These are phyloP conservation scores for Anaspis maculata DNA, from an alignment of 2,888 invertebrate genomes.

Conservation along the genomic window DNA sequence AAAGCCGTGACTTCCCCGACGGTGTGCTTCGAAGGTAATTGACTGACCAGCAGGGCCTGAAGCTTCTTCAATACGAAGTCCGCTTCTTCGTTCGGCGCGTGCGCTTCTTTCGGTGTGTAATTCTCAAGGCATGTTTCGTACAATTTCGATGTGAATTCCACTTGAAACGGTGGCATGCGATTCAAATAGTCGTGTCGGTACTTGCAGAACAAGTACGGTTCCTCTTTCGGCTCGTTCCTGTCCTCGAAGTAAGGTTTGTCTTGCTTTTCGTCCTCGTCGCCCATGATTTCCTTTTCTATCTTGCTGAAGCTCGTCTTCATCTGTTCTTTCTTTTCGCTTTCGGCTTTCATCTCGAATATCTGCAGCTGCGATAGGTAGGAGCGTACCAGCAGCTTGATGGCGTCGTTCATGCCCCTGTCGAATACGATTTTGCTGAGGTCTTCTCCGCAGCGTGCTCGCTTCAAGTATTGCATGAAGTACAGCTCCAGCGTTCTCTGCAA, in stretches of 20 bases:
- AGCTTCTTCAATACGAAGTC: slow-evolving; percentile 38
- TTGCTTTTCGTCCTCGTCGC: slow-evolving; percentile 24
- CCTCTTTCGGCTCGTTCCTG: slow-evolving; percentile 18
- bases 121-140: slow-evolving; percentile 30
- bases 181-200: slow-evolving; percentile 44
- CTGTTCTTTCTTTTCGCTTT: slow-evolving; percentile 11
- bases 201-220: slow-evolving; percentile 41
- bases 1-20: slow-evolving; percentile 55
- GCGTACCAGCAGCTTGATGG: slow-evolving; percentile 53
- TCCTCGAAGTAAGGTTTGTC: slow-evolving; percentile 16
- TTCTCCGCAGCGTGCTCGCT: slow-evolving; percentile 31
- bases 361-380: slow-evolving; percentile 48
- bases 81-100: slow-evolving; percentile 24
- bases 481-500: slow-evolving; percentile 46
- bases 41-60: slow-evolving; percentile 52
- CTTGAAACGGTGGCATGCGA: slow-evolving; percentile 45
- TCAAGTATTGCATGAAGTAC: slow-evolving; percentile 40
- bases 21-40: slow-evolving; percentile 47
- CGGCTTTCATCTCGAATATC: slow-evolving; percentile 34
- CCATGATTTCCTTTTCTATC: slow-evolving; percentile 24
- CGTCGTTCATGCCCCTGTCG: slow-evolving; percentile 45
- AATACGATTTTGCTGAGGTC: slow-evolving; percentile 36
- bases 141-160: slow-evolving; percentile 35
- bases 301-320: slow-evolving; percentile 10
- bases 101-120: slow-evolving; percentile 9